Conservation (phyloP, 2,888 invertebrate species). For the Eupeodes luniger region DNA sequence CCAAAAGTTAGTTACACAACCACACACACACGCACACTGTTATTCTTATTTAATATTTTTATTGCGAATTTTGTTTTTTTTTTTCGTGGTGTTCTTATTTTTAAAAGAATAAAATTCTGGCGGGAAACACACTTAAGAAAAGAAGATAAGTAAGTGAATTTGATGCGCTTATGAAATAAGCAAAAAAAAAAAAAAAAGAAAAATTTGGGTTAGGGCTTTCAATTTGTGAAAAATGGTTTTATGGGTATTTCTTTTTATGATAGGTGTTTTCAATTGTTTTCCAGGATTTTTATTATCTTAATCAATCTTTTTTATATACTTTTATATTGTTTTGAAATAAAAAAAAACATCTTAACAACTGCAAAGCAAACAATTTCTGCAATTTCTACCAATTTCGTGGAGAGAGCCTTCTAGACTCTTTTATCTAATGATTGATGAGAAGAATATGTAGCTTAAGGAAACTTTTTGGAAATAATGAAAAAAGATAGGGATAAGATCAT, state of each 20-base stretch:
- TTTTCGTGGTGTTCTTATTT: constrained; percentile 15
- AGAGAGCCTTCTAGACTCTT: neutral
- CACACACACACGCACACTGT: neutral
- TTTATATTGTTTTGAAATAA: neutral
- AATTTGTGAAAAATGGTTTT: constrained; percentile 1
- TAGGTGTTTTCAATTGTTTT: neutral
- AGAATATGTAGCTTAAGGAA: too few species aligned
- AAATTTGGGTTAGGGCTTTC: neutral
- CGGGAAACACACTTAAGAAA: constrained; percentile 8
- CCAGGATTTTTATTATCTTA: neutral
- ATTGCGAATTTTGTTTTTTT: constrained; percentile 49
- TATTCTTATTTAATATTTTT: constrained; percentile 61
- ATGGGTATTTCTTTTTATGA: neutral
- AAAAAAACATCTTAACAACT: too few species aligned
- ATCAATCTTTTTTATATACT: neutral
- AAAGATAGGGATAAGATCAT: too few species aligned
- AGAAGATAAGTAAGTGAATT: neutral
- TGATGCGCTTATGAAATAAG: too few species aligned
- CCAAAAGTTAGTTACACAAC: constrained; percentile 47
- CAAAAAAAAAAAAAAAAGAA: neutral
- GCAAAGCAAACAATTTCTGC: too few species aligned
- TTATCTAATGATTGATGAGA: too few species aligned
- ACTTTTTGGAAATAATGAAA: too few species aligned
- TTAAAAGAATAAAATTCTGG: constrained; percentile 4
- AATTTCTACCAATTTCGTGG: too few species aligned